Evolutionary conservation across 2,797 vertebrate species (phyloP), one percentile per base, ranked within the genome.

Genomic region (Vireo griseus): DNA sequence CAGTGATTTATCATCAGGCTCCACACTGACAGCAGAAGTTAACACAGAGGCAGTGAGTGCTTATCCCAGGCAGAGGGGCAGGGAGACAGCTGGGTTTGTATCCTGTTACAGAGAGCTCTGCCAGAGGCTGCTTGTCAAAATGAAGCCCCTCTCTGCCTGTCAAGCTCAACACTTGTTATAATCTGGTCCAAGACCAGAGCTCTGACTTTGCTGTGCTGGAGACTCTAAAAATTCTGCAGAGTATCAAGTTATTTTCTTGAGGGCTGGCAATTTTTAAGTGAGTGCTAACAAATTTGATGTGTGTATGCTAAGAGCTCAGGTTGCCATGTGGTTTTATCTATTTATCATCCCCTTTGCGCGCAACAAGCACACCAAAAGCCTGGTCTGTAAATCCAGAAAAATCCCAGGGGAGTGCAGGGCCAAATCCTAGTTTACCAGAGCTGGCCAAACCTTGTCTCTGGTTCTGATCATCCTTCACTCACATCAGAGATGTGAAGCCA

Each of bases 61-160:
- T 79, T 82, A 83, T 83, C 76, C 66, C 69, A 71, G 81, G 59
- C 78, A 86, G 67, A 95, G 92, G 82, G 75, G 72, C 75, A 94
- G 63, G 61, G 81, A 89, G 87, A 79, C 87, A 92, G 90, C 91
- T 94, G 91, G 57, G 68, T 45, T 94, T 81, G 91, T 93, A 94
- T 77, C 76, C 77, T 88, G 80, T 78, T 88, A 78, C 2, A 5
- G 67, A 67, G 80, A 92, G 76, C 47, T 92, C 86, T 94, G 92
- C 62, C 86, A 90, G 83, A 62, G 88, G 50, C 86, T 92, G 67
- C 80, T 40, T 90, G 80, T 92, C 76, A 91, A 88, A 96, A 74
- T 55, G 63, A 91, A 94, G 66, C 54, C 83, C 45, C 47, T 84
- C 69, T 74, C 85, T 1, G 22, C 73, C 44, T 92, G 58, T 62